Evolutionary conservation across 2,888 invertebrate genomes (phyloP), one percentile per base, ranked within the genome.

Genomic region (Agriopis leucophaearia): DNA sequence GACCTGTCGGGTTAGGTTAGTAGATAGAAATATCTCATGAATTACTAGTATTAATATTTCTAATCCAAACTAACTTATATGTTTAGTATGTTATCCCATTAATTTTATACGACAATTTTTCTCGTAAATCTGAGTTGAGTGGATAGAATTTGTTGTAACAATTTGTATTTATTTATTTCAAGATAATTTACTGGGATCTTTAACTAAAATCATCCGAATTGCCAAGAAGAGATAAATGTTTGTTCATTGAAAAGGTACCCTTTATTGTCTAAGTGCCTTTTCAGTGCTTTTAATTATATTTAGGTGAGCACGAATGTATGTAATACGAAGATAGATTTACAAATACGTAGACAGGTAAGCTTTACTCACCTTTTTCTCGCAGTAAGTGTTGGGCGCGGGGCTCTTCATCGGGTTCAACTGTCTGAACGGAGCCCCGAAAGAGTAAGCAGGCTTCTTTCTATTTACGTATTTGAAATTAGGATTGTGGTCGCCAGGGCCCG

Each of bases 361-460:
- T 18, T 36, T 18, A 38, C 16, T 40, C 81, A 91, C 92, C 89
- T 88, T 91, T 81, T 88, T 89, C 74, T 89, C 85, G 74, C 91
- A 92, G 72, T 92, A 91, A 1, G 79, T 74, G 74, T 90, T 90
- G 0, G 91, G 90, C 0, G 90, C 77, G 13, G 92, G 92, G 18
- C 72, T 68, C 48, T 76, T 74, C 7, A 70, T 65, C 15, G 74
- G 76, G 56, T 69, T 74, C 3, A 70, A 5, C 7, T 63, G 69
- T 64, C 76, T 83, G 76, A 74, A 83, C 15, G 82, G 79, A 1
- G 72, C 75, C 12, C 86, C 90, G 47, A 92, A 88, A 4, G 88
- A 83, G 71, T 78, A 89, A 8, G 87, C 82, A 38, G 92, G 92
- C 54, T 81, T 86, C 0, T 48, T 84, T 70, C 76, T 85, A 69